Conservation (phyloP, 2,113 vertebrate species). For the Melospiza melodia region DNA sequence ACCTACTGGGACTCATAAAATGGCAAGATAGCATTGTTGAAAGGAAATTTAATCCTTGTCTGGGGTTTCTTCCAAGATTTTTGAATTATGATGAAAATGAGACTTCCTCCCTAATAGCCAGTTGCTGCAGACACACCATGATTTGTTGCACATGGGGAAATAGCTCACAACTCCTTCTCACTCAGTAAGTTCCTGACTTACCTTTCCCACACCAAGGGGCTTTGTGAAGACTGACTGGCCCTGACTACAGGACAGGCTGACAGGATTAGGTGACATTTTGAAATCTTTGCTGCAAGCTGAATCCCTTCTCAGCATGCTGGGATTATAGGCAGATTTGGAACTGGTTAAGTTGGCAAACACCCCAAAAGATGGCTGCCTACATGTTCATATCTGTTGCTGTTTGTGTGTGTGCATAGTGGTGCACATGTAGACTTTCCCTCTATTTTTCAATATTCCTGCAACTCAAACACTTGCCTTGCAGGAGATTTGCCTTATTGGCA, state of each 20-base stretch:
- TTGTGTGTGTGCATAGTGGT: background rate
- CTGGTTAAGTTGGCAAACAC: background rate
- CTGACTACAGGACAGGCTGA: background rate
- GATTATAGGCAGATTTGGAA: background rate
- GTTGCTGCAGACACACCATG: rapidly evolving
- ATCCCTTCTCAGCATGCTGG: background rate
- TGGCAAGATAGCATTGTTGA: background rate
- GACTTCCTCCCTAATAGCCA: background rate
- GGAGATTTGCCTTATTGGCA: background rate
- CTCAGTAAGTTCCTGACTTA: background rate
- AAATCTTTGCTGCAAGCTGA: background rate
- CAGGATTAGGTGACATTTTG: background rate
- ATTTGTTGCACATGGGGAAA: background rate
- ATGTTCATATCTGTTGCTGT: background rate
- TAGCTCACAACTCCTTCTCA: background rate
- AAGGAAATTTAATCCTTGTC: background rate
- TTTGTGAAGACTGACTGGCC: background rate
- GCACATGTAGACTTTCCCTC: background rate
- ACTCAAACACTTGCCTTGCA: background rate
- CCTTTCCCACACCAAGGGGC: background rate
- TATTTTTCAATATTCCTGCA: background rate
- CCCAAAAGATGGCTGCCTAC: background rate
- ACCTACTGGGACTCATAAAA: background rate
- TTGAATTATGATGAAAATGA: background rate
- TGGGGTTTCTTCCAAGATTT: background rate